Evolutionary conservation across 1,140 invertebrate species (phyloP), one percentile per base, ranked within the genome.

Genomic region (Drosophila ananassae): DNA sequence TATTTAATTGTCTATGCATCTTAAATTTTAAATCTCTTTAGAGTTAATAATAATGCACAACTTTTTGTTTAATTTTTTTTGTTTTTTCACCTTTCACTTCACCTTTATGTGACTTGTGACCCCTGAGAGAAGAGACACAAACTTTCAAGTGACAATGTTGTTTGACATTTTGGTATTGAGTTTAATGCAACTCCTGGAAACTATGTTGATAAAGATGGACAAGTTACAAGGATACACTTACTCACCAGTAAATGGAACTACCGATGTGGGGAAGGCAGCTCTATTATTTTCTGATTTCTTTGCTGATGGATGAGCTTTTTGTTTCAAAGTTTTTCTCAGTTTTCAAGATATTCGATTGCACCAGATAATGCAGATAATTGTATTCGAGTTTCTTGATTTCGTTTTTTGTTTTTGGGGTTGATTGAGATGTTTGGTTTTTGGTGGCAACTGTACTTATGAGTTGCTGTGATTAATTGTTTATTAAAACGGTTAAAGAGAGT

Each of bases 391-490:
- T 46, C 30, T 60, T 8, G 13, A 21, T 32, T 48, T 24, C 24
- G 32, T 30, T 48, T 30, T 48, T 63, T 25, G 10, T 10, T 22
- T 47, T 46, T 8, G 24, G 66, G 46, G 46, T 63, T 62, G 63
- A 63, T 63, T 62, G 34, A 63, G 58, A 51, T 67, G 63, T 41
- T 57, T 69, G 56, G 64, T 50, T 69, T 68, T 48, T 25, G 51
- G 64, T 57, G 64, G 67, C 67, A 69, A 71, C 67, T 71, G 67
- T 71, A 71, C 67, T 71, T 53, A 37, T 17, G 28, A 51, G n/a
- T 52, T 28, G 61, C 9, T 21, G 41, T 32, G 37, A 34, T 66
- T 68, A 54, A 68, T 66, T 66, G 50, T 21, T 68, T 56, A 68
- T 32, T 39, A 2, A 8, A 8, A 48, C n/a, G 25, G 25, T 56